These are phyloP conservation scores for Sphaerodactylus townsendi DNA, from an alignment of 2,113 vertebrate species.

Conservation along the genomic window DNA sequence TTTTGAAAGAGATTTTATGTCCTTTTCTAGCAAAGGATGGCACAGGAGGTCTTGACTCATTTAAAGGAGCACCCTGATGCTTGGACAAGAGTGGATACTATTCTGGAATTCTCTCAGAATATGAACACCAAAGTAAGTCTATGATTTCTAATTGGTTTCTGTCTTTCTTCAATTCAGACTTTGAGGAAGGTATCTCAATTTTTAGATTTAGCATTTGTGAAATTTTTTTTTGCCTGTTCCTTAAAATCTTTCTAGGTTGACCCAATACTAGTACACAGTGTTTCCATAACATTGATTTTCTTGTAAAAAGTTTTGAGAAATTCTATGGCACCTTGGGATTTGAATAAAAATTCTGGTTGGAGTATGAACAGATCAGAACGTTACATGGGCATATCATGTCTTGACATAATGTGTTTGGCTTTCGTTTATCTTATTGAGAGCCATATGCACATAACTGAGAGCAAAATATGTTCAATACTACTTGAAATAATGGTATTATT, in stretches of 20 bases:
- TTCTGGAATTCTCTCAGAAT: slow-evolving; percentile 98
- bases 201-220: slow-evolving; percentile 69
- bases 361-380: slow-evolving; percentile 55
- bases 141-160: slow-evolving; percentile 66
- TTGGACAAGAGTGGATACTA: slow-evolving; percentile 98
- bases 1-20: slow-evolving; percentile 18
- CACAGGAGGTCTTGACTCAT: slow-evolving; percentile 96
- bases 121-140: slow-evolving; percentile 98
- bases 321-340: slow-evolving; percentile 41
- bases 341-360: slow-evolving; percentile 52
- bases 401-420: slow-evolving; percentile 53
- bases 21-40: slow-evolving; percentile 90
- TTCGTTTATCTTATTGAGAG: slow-evolving; percentile 34
- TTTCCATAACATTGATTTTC: slow-evolving; percentile 36
- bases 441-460: neutral
- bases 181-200: slow-evolving; percentile 87
- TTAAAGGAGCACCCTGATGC: slow-evolving; percentile 98
- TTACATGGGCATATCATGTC: slow-evolving; percentile 53
- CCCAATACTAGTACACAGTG: slow-evolving; percentile 53
- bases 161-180: slow-evolving; percentile 80
- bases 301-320: slow-evolving; percentile 58
- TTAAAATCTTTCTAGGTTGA: slow-evolving; percentile 65
- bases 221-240: slow-evolving; percentile 63
- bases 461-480: slow-evolving; percentile 50
- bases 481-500: slow-evolving; percentile 52